These are phyloP conservation scores for Perca schrenkii DNA, from an alignment of 2,113 vertebrate genomes.

Conservation along the genomic window DNA sequence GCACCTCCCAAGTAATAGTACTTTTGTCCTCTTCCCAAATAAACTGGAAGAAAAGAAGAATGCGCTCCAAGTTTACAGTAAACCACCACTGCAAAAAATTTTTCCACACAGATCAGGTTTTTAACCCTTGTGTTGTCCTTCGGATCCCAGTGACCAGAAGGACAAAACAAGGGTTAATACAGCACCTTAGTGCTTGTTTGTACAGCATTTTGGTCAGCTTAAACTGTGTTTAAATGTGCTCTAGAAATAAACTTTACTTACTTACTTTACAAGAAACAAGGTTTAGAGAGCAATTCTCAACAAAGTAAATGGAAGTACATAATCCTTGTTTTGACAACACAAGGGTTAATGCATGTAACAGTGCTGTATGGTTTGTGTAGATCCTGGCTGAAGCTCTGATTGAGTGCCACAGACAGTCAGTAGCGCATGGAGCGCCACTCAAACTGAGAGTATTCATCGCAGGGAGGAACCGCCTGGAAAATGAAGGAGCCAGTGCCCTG, in stretches of 20 bases:
- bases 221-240: too few relatives aligned
- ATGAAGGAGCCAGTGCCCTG: slow-evolving; percentile 93
- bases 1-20: background rate
- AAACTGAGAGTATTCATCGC: slow-evolving; percentile 92
- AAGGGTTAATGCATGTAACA: background rate
- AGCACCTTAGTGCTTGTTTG: too few relatives aligned
- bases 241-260: too few relatives aligned
- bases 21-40: background rate
- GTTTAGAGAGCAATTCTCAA: too few relatives aligned
- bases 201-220: too few relatives aligned
- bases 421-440: slow-evolving; percentile 86
- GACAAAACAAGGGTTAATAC: too few relatives aligned
- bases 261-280: too few relatives aligned
- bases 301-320: too few relatives aligned
- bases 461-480: slow-evolving; percentile 96
- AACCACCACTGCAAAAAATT: background rate
- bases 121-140: too few relatives aligned
- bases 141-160: too few relatives aligned
- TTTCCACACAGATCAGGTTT: background rate
- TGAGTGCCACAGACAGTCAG: slow-evolving; percentile 89
- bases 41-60: background rate
- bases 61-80: background rate
- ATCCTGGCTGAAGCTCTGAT: slow-evolving; percentile 93
- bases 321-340: too few relatives aligned
- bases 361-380: slow-evolving; percentile 72